Evolutionary conservation across 1,140 invertebrate genomes (phyloP).

Genomic region (Papilio helenus): DNA sequence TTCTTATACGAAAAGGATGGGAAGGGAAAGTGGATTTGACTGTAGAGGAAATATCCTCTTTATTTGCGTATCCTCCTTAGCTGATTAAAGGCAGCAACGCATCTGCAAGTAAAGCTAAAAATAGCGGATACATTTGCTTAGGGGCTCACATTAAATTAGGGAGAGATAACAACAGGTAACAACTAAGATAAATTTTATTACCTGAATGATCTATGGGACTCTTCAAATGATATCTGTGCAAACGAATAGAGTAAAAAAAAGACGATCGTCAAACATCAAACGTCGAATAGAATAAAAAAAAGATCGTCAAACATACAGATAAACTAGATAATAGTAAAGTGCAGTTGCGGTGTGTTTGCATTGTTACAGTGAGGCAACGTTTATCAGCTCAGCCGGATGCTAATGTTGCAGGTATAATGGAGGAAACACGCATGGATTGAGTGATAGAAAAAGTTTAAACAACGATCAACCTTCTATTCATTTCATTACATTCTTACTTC

Average conservation of each 20-base stretch:
- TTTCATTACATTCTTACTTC: neutral
- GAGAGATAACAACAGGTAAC: too few relatives aligned
- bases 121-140: neutral
- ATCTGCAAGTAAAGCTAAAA: neutral
- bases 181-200: neutral
- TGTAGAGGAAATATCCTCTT: too few relatives aligned
- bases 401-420: slow-evolving; percentile 49
- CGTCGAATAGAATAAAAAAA: slow-evolving; percentile 14
- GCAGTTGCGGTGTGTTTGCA: slow-evolving; percentile 33
- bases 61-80: too few relatives aligned
- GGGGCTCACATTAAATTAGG: neutral
- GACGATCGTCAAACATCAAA: slow-evolving; percentile 21
- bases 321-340: neutral
- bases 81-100: too few relatives aligned
- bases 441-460: neutral
- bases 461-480: neutral
- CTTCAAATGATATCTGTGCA: neutral
- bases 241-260: slow-evolving; percentile 19
- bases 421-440: slow-evolving; percentile 37
- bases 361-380: slow-evolving; percentile 55
- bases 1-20: too few relatives aligned
- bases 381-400: slow-evolving; percentile 69
- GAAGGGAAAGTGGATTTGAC: too few relatives aligned
- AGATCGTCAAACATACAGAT: slow-evolving; percentile 9
- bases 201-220: neutral